Conservation (phyloP, 2,797 vertebrate genomes). For the Karalla daura region DNA sequence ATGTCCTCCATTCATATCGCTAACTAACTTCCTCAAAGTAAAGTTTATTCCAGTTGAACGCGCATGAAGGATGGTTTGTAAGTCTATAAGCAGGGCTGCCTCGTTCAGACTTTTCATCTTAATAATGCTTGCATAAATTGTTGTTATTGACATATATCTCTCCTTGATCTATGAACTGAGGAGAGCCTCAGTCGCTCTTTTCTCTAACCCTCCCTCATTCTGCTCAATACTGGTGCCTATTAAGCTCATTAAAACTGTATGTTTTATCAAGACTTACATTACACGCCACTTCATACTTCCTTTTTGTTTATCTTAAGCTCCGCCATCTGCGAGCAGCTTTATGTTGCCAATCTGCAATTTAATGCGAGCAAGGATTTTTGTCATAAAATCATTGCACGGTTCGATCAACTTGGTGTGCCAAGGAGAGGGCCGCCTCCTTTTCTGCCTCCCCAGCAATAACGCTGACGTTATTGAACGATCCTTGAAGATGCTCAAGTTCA, state of each 20-base stretch:
- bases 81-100: constrained; percentile 21
- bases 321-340: constrained; percentile 65
- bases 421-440: constrained; percentile 55
- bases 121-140: constrained; percentile 10
- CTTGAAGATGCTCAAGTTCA: constrained; percentile 64
- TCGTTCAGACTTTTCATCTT: constrained; percentile 28
- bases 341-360: constrained; percentile 65
- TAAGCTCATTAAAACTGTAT: constrained; percentile 41
- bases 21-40: constrained; percentile 18
- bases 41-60: constrained; percentile 9
- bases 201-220: background rate
- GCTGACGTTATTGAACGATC: constrained; percentile 75
- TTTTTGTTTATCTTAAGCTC: constrained; percentile 21
- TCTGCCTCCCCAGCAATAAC: constrained; percentile 80
- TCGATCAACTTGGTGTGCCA: constrained; percentile 65
- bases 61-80: constrained; percentile 18
- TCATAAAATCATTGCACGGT: constrained; percentile 65
- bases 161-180: constrained; percentile 53
- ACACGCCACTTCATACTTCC: constrained; percentile 9
- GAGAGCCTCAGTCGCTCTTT: constrained; percentile 20
- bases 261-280: constrained; percentile 1
- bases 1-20: background rate
- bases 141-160: constrained; percentile 45
- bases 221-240: background rate
- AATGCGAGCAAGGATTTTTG: constrained; percentile 55